These are phyloP conservation scores for Phrynocephalus guinanensis DNA, from an alignment of 2,797 vertebrate genomes.

Conservation along the genomic window DNA sequence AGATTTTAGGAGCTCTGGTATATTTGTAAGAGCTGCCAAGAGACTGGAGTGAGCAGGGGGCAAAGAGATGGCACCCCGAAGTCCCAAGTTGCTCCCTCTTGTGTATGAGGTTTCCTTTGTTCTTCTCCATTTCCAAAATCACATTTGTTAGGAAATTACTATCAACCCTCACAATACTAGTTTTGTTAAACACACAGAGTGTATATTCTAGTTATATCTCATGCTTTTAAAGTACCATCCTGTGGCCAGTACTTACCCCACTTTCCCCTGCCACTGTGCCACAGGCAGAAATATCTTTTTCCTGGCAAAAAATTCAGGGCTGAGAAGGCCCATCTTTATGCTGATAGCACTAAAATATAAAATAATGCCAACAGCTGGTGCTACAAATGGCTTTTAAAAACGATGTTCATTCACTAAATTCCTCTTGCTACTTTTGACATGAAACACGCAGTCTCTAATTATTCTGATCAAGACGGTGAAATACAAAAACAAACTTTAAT, in stretches of 20 bases:
- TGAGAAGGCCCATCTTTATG: slow-evolving; percentile 83
- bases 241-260: slow-evolving; percentile 27
- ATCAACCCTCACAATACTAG: slow-evolving; percentile 20
- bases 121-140: slow-evolving; percentile 44
- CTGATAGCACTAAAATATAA: slow-evolving; percentile 87
- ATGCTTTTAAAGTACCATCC: not conserved
- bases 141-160: slow-evolving; percentile 34
- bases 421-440: slow-evolving; percentile 87
- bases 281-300: slow-evolving; percentile 70
- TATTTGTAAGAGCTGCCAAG: not conserved
- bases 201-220: not conserved
- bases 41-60: not conserved
- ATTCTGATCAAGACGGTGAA: slow-evolving; percentile 89
- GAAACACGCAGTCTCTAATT: slow-evolving; percentile 88
- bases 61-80: not conserved
- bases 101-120: slow-evolving; percentile 2
- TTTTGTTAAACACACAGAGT: slow-evolving; percentile 5
- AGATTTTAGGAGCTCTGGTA: not conserved
- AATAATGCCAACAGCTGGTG: slow-evolving; percentile 88
- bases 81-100: not conserved
- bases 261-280: slow-evolving; percentile 43
- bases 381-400: slow-evolving; percentile 89
- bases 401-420: slow-evolving; percentile 88
- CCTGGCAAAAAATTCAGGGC: slow-evolving; percentile 79
- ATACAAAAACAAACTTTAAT: slow-evolving; percentile 91